Conservation (phyloP, 92 coral and sea anemone genomes). For the Actinostola sp. region DNA sequence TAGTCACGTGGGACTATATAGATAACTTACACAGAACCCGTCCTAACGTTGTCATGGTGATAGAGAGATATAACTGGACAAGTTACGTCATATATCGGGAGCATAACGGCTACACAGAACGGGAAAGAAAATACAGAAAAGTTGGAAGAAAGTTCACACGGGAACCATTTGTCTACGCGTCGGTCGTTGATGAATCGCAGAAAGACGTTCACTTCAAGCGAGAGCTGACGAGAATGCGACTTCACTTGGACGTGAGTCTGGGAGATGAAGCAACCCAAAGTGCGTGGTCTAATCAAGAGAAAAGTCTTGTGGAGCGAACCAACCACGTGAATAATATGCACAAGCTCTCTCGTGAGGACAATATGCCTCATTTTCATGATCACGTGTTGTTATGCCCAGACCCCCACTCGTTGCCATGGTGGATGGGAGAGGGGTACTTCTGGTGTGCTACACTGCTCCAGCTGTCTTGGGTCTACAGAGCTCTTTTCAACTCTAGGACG, state of each 20-base stretch:
- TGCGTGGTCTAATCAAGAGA: conserved; percentile 34
- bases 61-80: conserved; percentile 39
- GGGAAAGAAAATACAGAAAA: conserved; percentile 17
- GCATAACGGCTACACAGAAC: conserved; percentile 1
- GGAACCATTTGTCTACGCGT: conserved; percentile 44
- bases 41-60: conserved; percentile 29
- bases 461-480: conserved; percentile 61
- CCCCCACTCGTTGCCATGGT: conserved; percentile 33
- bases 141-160: conserved; percentile 16
- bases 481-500: conserved; percentile 27
- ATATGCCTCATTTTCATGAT: conserved; percentile 26
- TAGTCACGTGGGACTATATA: conserved; percentile 55
- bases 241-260: conserved; percentile 37
- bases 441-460: conserved; percentile 56
- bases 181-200: conserved; percentile 40
- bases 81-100: conserved; percentile 3
- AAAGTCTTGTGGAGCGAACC: conserved; percentile 27
- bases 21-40: conserved; percentile 20
- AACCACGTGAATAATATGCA: conserved; percentile 20
- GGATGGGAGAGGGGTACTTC: conserved; percentile 54
- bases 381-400: conserved; percentile 44
- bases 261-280: conserved; percentile 26
- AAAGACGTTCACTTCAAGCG: neutral
- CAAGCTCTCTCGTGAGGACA: conserved; percentile 34
- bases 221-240: conserved; percentile 16